These are phyloP conservation scores for Corvus moneduloides DNA, from an alignment of 2,113 vertebrate genomes.

Conservation along the genomic window DNA sequence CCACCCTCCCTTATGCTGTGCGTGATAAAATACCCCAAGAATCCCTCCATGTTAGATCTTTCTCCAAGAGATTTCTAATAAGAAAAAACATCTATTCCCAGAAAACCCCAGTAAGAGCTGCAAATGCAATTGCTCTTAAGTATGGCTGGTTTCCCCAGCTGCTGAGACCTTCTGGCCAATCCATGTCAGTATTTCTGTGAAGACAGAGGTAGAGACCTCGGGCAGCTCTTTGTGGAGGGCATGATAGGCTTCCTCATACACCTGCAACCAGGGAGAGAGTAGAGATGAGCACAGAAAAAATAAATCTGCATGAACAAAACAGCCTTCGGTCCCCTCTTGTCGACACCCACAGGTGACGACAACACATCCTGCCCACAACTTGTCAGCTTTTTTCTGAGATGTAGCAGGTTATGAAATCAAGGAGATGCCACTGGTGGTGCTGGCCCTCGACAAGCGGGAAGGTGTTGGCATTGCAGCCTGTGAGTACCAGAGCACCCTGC, in stretches of 20 bases:
- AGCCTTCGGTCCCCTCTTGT: not conserved
- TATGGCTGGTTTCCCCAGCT: slow-evolving; percentile 23
- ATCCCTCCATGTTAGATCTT: slow-evolving; percentile 4
- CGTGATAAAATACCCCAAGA: slow-evolving; percentile 25
- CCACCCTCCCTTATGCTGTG: not conserved
- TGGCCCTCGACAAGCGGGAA: not conserved
- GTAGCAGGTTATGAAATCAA: not conserved
- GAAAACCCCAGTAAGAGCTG: not conserved
- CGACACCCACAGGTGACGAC: not conserved
- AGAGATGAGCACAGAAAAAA: not conserved
- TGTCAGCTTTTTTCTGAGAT: not conserved
- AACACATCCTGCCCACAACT: not conserved
- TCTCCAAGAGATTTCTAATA: not conserved
- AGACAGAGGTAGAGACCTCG: slow-evolving; percentile 81
- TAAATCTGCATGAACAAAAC: not conserved
- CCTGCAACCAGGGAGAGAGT: slow-evolving; percentile 67
- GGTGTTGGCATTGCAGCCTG: not conserved
- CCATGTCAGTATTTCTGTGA: slow-evolving; percentile 88
- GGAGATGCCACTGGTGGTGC: not conserved
- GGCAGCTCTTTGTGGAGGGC: slow-evolving; percentile 93
- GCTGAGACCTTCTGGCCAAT: slow-evolving; percentile 73
- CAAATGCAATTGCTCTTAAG: slow-evolving; percentile 35
- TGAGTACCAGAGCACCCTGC: not conserved
- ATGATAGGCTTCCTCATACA: slow-evolving; percentile 91
- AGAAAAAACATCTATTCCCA: slow-evolving; percentile 32